Conservation (phyloP, 2,797 vertebrate species). For the Tarsius wallacei region DNA sequence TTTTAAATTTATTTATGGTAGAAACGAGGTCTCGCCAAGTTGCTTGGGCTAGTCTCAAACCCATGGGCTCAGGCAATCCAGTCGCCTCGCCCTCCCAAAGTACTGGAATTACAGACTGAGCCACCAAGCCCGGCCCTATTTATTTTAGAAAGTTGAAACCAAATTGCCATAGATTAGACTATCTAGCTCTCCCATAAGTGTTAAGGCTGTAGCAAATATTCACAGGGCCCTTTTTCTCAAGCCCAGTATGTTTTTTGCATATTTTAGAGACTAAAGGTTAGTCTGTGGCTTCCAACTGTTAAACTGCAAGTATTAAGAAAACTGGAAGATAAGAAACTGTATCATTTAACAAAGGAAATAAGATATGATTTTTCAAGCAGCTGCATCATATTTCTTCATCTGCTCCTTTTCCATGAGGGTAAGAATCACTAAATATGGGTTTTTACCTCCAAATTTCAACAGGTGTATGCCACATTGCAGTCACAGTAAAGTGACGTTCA, state of each 20-base stretch:
- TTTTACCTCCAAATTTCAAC: neutral
- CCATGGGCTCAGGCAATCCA: too few species aligned
- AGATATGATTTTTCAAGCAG: neutral
- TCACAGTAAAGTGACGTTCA: neutral
- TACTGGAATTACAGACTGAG: too few species aligned
- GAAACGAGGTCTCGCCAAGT: too few species aligned
- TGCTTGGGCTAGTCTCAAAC: too few species aligned
- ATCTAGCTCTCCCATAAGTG: neutral
- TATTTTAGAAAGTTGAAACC: neutral
- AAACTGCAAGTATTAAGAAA: neutral
- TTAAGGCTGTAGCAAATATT: neutral
- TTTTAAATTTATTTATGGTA: too few species aligned
- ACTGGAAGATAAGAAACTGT: neutral
- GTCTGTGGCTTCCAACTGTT: neutral
- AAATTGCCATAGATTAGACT: neutral
- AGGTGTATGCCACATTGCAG: neutral
- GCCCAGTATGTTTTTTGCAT: neutral
- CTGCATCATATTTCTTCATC: neutral
- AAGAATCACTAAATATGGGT: neutral
- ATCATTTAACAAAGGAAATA: neutral
- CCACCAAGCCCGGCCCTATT: neutral
- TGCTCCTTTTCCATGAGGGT: neutral
- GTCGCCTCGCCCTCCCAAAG: too few species aligned
- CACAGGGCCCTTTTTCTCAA: neutral
- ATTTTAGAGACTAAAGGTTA: neutral